Evolutionary conservation across 2,888 invertebrate species (phyloP), one percentile per base, ranked within the genome.

Genomic region (Torymus tubicola): DNA sequence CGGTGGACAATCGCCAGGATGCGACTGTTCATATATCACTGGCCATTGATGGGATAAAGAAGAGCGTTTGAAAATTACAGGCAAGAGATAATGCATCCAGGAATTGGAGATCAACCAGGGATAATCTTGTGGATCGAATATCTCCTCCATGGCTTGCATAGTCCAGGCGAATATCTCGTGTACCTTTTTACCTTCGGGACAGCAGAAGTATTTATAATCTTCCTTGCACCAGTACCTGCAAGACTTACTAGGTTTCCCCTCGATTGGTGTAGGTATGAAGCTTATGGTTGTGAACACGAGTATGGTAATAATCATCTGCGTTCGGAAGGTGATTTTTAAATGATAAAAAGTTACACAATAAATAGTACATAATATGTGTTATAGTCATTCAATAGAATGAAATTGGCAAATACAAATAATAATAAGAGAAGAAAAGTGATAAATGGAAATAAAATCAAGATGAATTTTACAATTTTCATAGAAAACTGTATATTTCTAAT

Each of bases 201-300:
- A 83, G 58, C 82, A 83, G 52, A 72, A 83, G 53, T 80, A 76
- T 3, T 42, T 24, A 31, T 72, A 21, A 5, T 75, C 68, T 8
- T 78, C 70, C 57, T 74, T 80, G 70, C 83, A 84, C 83, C 83
- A 83, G 61, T 83, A 82, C 18, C 73, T 80, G 76, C 83, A 84
- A 12, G 58, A 10, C 13, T n/a, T 55, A 52, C 52, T 61, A 0
- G 64, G 70, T 13, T 58, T 79, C 8, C 71, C 70, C 24, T 71
- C 71, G 10, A 21, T 52, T 11, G 14, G 12, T 65, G n/a, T n/a
- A 12, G 31, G 50, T 3, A 16, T 67, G 14, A 65, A n/a, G 12
- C 13, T 14, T 2, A 13, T 60, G 18, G 60, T 12, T 8, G 58
- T 24, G n/a, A 5, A 13, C 13, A 64, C 18, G 61, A 75, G 1